These are phyloP conservation scores for Empidonax alnorum DNA, from an alignment of 2,113 vertebrate species.

Conservation along the genomic window DNA sequence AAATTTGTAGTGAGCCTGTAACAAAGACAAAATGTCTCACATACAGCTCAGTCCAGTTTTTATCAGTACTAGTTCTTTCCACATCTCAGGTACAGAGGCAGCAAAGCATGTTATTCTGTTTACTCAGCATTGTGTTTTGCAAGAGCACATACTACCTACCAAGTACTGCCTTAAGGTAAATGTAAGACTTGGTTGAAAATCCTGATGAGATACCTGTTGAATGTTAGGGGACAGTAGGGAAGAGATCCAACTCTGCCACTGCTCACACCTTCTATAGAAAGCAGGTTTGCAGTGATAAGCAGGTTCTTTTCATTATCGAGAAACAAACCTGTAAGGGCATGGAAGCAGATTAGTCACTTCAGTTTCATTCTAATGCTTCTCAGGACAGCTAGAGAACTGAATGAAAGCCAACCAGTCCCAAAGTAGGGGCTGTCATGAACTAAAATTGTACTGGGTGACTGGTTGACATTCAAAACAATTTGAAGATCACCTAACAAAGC, in stretches of 20 bases:
- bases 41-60: not conserved
- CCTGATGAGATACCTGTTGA: not conserved
- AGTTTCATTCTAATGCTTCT: constrained; percentile 6
- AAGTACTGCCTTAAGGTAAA: not conserved
- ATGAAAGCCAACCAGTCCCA: not conserved
- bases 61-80: not conserved
- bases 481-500: not conserved
- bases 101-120: not conserved
- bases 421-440: not conserved
- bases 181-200: not conserved
- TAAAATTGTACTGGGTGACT: not conserved
- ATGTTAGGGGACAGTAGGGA: not conserved
- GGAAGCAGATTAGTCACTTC: not conserved
- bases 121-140: not conserved
- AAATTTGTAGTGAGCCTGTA: not conserved
- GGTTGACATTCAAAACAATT: accelerated
- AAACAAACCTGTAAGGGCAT: not conserved
- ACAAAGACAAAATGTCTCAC: not conserved
- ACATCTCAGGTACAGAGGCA: not conserved
- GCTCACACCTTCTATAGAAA: not conserved
- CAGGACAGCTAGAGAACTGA: not conserved
- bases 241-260: not conserved
- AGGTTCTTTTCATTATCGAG: not conserved
- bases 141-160: not conserved
- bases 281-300: not conserved